Base-by-base conservation (phyloP, 2,113 vertebrate genomes). In the Psophia crepitans region DNA sequence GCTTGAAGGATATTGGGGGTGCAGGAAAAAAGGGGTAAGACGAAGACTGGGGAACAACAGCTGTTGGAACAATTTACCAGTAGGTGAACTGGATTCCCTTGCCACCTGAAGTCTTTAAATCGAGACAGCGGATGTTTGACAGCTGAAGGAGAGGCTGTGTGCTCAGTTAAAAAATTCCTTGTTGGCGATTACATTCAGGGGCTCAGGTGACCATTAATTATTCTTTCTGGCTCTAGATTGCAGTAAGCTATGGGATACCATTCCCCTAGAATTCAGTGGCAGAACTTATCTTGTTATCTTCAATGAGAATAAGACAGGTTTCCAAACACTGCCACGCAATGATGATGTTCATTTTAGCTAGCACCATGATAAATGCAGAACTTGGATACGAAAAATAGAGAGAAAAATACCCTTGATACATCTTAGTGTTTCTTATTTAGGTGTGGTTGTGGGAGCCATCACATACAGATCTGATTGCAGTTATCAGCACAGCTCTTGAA, bases 81-180 rank as follows among this genome's bases (percentile, higher is more conserved):
- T 37, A 46, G 49, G 20, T 77, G 61, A 94, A 78, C 48, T 53
- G 65, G 65, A 76, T 91, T 92, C 21, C 10, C 19, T 84, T 82
- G 73, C 28, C 63, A 58, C 73, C 44, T 82, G 69, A 92, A 87
- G 81, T 90, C 80, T 86, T 87, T 96, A 87, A 76, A 87, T 79
- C 68, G 60, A 94, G 81, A 54, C 84, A 85, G 61, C 28, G 5
- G 41, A 58, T 74, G 63, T 85, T 93, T 89, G 71, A 43, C 33
- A 48, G 81, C 70, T 93, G 74, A 95, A 90, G 35, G 3, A 5
- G 63, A 84, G 68, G 28, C n/a, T 85, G 26, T 17, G 27, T 44
- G 58, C 77, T 91, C 63, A 61, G 54, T 33, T 56, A 56, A 56
- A 76, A 58, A 92, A 92, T 79, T 93, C 48, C 69, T 73, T n/a